Evolutionary conservation across 2,797 vertebrate genomes (phyloP), one percentile per base, ranked within the genome.

Genomic region (Danio kyathit): DNA sequence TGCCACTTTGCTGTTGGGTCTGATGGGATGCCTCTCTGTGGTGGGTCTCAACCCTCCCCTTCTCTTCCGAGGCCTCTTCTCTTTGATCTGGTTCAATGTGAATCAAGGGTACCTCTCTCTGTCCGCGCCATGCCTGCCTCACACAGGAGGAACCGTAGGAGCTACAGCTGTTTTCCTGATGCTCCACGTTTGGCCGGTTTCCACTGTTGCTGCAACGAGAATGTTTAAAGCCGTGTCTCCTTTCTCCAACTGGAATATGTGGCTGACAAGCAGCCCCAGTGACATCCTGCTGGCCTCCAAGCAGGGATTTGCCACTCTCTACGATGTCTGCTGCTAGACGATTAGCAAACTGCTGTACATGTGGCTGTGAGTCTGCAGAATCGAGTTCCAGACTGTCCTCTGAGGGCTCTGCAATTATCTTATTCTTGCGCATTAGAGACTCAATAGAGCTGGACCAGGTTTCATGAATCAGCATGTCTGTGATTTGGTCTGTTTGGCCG

Each of bases 401-500:
- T 44, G 92, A 76, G 0, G 93, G 93, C 59, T 96, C 95, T 3
- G 83, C 79, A 71, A 99, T 97, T 81, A 99, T 99, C 91, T 98
- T 99, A 90, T 99, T 99, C 90, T 99, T 98, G 79, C 95, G 93
- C 98, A 99, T 99, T 70, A 99, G 92, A 1, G 97, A 96, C 89
- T 99, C 95, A 5, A 99, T 99, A 3, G 98, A 99, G 82, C 92
- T 99, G 0, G 96, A 94, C 98, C 98, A 99, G 0, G 98, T 99
- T 87, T 99, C 97, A 0, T 97, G 96, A 86, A 99, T 99, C 81
- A 99, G 86, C 97, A 98, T 96, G 84, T 96, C 96, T 3, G 96
- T 99, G 82, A 97, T 94, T 82, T 96, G 96, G 91, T 99, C 96
- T 0, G 95, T 94, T 64, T 93, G 95, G 17, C 95, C 94, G 76